Percentiles rank a stretch among this genome's conserved stretches.
Evolutionary conservation across 2,888 invertebrate genomes (phyloP).

Genomic region (Flabesymbios commensalis): DNA sequence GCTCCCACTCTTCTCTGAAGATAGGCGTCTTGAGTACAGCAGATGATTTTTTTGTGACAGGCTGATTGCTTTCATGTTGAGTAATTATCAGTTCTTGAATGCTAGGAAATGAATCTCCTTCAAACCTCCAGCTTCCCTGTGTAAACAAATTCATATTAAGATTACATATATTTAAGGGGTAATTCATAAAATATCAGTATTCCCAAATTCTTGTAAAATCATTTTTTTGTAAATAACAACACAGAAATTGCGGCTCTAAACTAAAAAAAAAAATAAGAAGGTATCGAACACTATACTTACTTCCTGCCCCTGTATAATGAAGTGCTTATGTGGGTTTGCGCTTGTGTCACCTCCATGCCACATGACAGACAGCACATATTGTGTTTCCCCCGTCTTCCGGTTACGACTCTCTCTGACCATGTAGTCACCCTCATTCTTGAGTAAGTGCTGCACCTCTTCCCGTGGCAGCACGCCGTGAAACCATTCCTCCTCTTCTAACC

Average conservation of each 20-base stretch:
- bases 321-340: slow-evolving; percentile 89
- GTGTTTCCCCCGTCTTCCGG: slow-evolving; percentile 69
- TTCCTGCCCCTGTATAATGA: slow-evolving; percentile 95
- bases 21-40: slow-evolving; percentile 85
- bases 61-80: slow-evolving; percentile 82
- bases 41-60: slow-evolving; percentile 86
- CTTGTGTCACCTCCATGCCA: no score
- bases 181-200: no score
- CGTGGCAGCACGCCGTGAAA: slow-evolving; percentile 89
- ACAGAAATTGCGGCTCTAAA: no score
- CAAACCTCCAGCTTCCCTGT: slow-evolving; percentile 88
- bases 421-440: slow-evolving; percentile 92
- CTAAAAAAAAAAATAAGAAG: not conserved
- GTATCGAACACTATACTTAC: slow-evolving; percentile 64
- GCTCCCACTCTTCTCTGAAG: slow-evolving; percentile 89
- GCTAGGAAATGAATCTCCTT: slow-evolving; percentile 90
- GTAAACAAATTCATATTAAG: no score
- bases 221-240: no score
- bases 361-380: slow-evolving; percentile 90
- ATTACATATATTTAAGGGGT: no score
- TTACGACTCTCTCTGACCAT: slow-evolving; percentile 79
- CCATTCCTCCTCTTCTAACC: slow-evolving; percentile 34
- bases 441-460: slow-evolving; percentile 89
- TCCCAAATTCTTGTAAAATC: no score
- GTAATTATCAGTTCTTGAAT: slow-evolving; percentile 89